phyloP scores from a whole-genome alignment of 2,113 vertebrate genomes.

The Orycteropus afer region DNA sequence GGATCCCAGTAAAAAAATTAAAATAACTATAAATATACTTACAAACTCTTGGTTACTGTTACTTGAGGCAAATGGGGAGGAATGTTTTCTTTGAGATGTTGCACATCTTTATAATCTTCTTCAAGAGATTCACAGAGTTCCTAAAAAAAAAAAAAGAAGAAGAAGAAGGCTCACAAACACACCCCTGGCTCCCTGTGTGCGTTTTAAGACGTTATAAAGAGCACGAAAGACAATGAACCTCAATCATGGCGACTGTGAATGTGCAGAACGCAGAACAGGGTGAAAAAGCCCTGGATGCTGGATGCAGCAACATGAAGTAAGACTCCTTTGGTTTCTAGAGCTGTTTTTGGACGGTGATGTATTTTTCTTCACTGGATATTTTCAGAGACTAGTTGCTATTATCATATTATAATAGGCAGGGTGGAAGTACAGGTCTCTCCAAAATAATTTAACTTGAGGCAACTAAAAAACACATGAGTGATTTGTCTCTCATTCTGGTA shows the following conservation, averaged over 20 bases:
- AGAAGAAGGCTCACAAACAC: not conserved
- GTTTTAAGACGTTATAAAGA: not conserved
- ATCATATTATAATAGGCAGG: not conserved
- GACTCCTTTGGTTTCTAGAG: not conserved
- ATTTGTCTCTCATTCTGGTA: not conserved
- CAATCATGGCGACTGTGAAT: not conserved
- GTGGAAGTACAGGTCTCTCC: constrained; percentile 1
- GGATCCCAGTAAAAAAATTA: too few species aligned
- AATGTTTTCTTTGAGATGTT: constrained; percentile 79
- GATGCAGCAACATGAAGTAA: not conserved
- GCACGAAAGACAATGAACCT: not conserved
- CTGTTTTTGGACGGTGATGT: not conserved
- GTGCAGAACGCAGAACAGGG: not conserved
- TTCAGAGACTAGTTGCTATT: not conserved
- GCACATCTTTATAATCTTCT: constrained; percentile 65
- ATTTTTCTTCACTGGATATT: not conserved
- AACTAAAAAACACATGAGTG: constrained; percentile 19
- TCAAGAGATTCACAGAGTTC: constrained; percentile 74
- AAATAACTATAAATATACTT: constrained; percentile 60
- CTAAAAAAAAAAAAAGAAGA: constrained; percentile 67
- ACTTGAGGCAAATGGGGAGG: constrained; percentile 76
- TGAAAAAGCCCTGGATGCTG: not conserved
- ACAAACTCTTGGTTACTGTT: constrained; percentile 63
- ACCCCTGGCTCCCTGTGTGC: accelerated
- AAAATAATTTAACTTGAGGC: constrained; percentile 46